Percentiles rank a stretch among this genome's conserved stretches.
These are phyloP conservation scores for Tenthredo scrophulariae DNA, from an alignment of 2,888 invertebrate genomes.

Conservation along the genomic window DNA sequence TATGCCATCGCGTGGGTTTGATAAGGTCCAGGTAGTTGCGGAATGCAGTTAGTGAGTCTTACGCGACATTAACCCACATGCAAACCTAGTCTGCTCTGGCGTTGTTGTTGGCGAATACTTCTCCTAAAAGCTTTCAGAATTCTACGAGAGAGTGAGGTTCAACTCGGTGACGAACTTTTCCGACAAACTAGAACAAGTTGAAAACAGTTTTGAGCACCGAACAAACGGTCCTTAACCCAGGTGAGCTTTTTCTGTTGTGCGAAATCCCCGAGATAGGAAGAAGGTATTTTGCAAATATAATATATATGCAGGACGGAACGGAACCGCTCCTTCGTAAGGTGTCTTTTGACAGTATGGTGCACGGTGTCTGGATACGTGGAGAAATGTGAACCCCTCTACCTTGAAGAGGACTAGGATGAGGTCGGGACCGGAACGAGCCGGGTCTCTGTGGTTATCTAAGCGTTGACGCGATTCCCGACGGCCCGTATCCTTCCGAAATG, in stretches of 20 bases:
- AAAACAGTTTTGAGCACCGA: neutral
- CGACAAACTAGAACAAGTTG: neutral
- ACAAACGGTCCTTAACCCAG: neutral
- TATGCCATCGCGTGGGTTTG: constrained; percentile 57
- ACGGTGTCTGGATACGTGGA: neutral
- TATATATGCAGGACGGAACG: neutral
- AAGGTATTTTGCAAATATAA: neutral
- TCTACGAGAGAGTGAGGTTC: neutral
- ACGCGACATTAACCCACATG: constrained; percentile 62
- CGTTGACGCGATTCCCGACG: constrained; percentile 15
- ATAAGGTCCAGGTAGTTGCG: constrained; percentile 59
- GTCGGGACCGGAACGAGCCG: constrained; percentile 6
- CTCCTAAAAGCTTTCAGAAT: constrained; percentile 14
- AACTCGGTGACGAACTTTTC: neutral
- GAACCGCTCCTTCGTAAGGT: neutral
- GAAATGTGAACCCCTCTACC: constrained; percentile 2
- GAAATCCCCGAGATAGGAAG: neutral
- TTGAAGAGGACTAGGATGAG: neutral
- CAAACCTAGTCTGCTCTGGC: constrained; percentile 36
- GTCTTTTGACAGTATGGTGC: neutral
- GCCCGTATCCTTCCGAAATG: constrained; percentile 36
- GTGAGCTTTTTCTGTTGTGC: neutral
- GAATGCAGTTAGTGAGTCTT: constrained; percentile 61
- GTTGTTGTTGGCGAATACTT: constrained; percentile 45
- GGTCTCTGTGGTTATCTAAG: constrained; percentile 31